Evolutionary conservation across 1,140 invertebrate species (phyloP).

Genomic region (Euwallacea fornicatus): DNA sequence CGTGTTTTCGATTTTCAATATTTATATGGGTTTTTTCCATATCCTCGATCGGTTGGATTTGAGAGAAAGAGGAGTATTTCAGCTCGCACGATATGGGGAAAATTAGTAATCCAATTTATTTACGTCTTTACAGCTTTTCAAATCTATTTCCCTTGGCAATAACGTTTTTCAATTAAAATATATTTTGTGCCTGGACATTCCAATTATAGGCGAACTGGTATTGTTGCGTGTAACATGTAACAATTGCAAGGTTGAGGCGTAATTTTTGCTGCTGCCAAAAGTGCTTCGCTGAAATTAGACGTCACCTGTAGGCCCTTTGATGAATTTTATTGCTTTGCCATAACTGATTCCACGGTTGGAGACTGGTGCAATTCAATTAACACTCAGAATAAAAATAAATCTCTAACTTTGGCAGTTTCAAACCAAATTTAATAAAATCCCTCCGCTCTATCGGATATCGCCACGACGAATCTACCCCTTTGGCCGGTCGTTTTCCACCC

Average conservation of each 20-base stretch:
- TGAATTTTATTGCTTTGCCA: conserved; percentile 3
- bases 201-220: conserved; percentile 12
- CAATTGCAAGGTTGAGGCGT: background rate
- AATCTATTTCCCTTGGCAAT: background rate
- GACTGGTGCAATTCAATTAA: background rate
- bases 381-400: conserved; percentile 22
- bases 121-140: too few relatives aligned
- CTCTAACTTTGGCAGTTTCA: conserved; percentile 26
- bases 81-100: too few relatives aligned
- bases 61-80: too few relatives aligned
- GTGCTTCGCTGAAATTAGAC: background rate
- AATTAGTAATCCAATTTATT: too few relatives aligned
- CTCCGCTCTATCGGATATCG: conserved; percentile 30
- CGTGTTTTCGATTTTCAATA: conserved; percentile 27
- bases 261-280: conserved; percentile 15
- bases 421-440: conserved; percentile 40
- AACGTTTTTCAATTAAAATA: conserved; percentile 22
- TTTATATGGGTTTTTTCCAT: conserved; percentile 24
- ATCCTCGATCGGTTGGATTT: conserved; percentile 6
- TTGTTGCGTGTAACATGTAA: conserved; percentile 22
- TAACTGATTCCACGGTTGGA: too few relatives aligned
- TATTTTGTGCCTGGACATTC: conserved; percentile 16
- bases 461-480: conserved; percentile 31
- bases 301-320: background rate
- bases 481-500: conserved; percentile 29